These are phyloP conservation scores for Acleris emargana DNA, from an alignment of 2,888 invertebrate genomes.

Conservation along the genomic window DNA sequence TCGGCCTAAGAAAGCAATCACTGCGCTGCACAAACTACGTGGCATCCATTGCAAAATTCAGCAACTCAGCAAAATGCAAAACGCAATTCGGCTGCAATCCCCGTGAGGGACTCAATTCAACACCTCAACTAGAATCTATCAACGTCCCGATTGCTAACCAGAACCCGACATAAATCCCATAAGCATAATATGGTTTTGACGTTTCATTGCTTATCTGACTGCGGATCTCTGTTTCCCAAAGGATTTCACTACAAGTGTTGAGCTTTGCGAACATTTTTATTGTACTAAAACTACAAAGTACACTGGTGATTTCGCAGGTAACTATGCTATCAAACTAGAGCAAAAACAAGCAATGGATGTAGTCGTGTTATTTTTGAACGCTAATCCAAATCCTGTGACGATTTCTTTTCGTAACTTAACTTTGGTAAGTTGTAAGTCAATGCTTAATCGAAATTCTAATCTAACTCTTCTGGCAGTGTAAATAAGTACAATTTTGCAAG, in stretches of 20 bases:
- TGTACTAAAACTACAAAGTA: neutral
- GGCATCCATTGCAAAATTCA: neutral
- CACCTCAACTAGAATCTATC: conserved; percentile 65
- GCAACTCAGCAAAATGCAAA: conserved; percentile 24
- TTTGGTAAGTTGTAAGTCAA: conserved; percentile 42
- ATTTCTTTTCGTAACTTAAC: conserved; percentile 38
- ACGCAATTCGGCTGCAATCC: conserved; percentile 26
- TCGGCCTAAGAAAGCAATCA: too few relatives aligned
- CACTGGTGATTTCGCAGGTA: neutral
- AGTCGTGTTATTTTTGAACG: conserved; percentile 30
- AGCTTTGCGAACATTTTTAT: conserved; percentile 36
- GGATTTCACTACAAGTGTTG: conserved; percentile 56
- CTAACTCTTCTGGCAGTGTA: conserved; percentile 1
- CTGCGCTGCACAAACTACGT: too few relatives aligned
- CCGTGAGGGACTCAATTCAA: conserved; percentile 41
- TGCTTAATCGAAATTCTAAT: conserved; percentile 5
- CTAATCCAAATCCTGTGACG: conserved; percentile 41
- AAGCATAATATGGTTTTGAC: conserved; percentile 79
- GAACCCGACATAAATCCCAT: conserved; percentile 71
- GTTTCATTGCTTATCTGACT: conserved; percentile 78
- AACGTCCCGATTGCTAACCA: conserved; percentile 68
- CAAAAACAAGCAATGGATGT: conserved; percentile 43
- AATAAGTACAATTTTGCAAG: conserved; percentile 1
- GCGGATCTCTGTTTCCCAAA: conserved; percentile 61
- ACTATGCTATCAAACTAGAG: neutral